Base-by-base conservation (phyloP, 1,140 invertebrate species). In the Lepidurus apus region DNA sequence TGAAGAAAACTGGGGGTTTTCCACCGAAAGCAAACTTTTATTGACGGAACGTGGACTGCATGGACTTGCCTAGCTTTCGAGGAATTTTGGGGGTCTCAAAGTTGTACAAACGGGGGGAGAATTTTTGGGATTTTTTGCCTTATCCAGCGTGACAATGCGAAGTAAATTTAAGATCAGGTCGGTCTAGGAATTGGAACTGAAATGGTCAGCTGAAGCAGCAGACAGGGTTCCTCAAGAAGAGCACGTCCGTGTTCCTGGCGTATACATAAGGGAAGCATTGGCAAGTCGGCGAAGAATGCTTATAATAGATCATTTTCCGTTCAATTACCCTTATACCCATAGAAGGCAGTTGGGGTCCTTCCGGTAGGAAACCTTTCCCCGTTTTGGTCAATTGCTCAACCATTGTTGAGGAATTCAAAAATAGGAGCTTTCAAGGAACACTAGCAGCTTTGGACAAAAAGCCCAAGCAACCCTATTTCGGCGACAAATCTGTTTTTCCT, bases 281-380 rank as follows among this genome's bases (percentile, higher is more conserved):
- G 53, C 53, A 65, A 9, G 53, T 17, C 53, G 17, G 21, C 53
- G 53, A 65, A 65, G 53, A 65, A 65, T 65, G 53, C 53, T 65
- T 65, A 65, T 65, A 65, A 65, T 65, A 65, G 53, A 65, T 65
- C 53, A 65, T 65, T 65, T 65, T 65, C 53, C 53, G 53, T 65
- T 65, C 53, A 65, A 65, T 65, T 65, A 65, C 53, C 53, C 21
- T 65, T 65, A 65, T 65, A 65, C 53, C 34, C 53, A 65, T 65
- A 65, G 53, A 65, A 65, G 53, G 21, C 53, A 21, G 53, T 65
- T 17, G 53, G 53, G 53, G 53, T 65, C 53, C 13, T 65, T 65
- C 53, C 53, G 53, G 53, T 65, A 65, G 9, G 53, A 65, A 65
- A 65, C 53, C 53, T 9, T 13, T 21, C 53, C 13, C 53, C 21